These are phyloP conservation scores for Epicauta chinensis DNA, from an alignment of 1,140 invertebrate genomes.

Conservation along the genomic window DNA sequence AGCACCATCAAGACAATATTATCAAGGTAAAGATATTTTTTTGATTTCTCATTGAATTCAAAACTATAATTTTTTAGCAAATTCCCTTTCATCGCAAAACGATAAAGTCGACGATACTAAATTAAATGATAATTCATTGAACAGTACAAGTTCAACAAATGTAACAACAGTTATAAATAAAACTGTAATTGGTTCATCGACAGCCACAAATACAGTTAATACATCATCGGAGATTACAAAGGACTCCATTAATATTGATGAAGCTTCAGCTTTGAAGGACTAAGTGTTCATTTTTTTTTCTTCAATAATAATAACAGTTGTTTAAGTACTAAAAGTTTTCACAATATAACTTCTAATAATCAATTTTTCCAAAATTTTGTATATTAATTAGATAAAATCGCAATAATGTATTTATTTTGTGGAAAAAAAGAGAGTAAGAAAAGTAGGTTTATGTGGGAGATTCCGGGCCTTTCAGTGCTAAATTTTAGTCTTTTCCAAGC, in stretches of 20 bases:
- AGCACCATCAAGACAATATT: slow-evolving; percentile 35
- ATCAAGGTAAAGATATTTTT: slow-evolving; percentile 33
- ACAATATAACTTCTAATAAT: slow-evolving; percentile 3
- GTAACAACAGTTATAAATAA: slow-evolving; percentile 16
- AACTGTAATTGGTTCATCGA: slow-evolving; percentile 1
- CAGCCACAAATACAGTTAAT: slow-evolving; percentile 14
- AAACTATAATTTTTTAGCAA: slow-evolving; percentile 9
- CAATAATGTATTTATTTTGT: slow-evolving; percentile 14
- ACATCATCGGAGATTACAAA: slow-evolving; percentile 23
- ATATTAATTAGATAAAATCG: slow-evolving; percentile 5
- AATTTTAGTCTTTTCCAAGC: too few species aligned
- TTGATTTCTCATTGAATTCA: not conserved
- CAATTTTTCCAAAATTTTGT: slow-evolving; percentile 10
- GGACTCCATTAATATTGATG: slow-evolving; percentile 29
- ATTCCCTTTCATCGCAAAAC: slow-evolving; percentile 28
- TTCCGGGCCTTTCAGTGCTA: too few species aligned
- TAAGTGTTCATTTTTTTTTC: slow-evolving; percentile 23
- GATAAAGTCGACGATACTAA: slow-evolving; percentile 37
- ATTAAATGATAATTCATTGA: slow-evolving; percentile 22
- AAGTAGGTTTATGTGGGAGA: too few species aligned
- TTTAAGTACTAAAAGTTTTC: slow-evolving; percentile 30
- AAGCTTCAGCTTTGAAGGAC: slow-evolving; percentile 33
- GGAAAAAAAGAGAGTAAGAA: too few species aligned
- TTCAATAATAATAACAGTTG: slow-evolving; percentile 7
- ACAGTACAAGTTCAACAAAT: slow-evolving; percentile 12